Percentiles rank a stretch among this genome's conserved stretches.
phyloP scores from a whole-genome alignment of 2,888 invertebrate genomes.

The Tetramorium bicarinatum region DNA sequence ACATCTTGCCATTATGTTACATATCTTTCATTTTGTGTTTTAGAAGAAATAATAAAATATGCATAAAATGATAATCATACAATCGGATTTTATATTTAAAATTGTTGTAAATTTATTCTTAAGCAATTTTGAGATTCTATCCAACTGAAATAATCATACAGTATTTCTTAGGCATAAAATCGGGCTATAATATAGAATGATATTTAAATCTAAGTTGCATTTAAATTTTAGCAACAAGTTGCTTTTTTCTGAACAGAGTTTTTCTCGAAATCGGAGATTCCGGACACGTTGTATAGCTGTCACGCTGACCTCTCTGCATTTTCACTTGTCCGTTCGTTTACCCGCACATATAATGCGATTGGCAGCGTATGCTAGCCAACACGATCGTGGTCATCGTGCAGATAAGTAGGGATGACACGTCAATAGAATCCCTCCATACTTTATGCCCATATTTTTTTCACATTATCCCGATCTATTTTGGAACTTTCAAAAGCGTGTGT shows the following conservation, averaged over 20 bases:
- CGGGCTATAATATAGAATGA: not conserved
- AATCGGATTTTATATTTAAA: not conserved
- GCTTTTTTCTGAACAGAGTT: not conserved
- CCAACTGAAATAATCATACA: not conserved
- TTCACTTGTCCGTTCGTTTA: slow-evolving; percentile 50
- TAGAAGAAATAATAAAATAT: not conserved
- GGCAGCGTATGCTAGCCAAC: not conserved
- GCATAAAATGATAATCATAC: not conserved
- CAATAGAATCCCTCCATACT: not conserved
- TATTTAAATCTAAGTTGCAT: not conserved
- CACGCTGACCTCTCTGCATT: slow-evolving; percentile 30
- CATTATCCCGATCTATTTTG: not conserved
- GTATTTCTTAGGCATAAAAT: not conserved
- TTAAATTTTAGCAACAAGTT: not conserved
- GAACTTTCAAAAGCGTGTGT: not conserved
- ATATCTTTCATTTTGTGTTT: not conserved
- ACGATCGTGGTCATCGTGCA: slow-evolving; percentile 24
- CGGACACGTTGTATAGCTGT: slow-evolving; percentile 10
- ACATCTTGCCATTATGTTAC: not conserved
- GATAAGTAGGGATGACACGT: not conserved
- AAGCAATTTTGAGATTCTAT: not conserved
- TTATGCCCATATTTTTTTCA: not conserved
- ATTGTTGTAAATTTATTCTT: not conserved
- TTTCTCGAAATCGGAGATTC: slow-evolving; percentile 7
- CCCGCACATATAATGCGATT: slow-evolving; percentile 45